These are phyloP conservation scores for Meghimatium bilineatum DNA, from an alignment of 2,888 invertebrate genomes.

Conservation along the genomic window DNA sequence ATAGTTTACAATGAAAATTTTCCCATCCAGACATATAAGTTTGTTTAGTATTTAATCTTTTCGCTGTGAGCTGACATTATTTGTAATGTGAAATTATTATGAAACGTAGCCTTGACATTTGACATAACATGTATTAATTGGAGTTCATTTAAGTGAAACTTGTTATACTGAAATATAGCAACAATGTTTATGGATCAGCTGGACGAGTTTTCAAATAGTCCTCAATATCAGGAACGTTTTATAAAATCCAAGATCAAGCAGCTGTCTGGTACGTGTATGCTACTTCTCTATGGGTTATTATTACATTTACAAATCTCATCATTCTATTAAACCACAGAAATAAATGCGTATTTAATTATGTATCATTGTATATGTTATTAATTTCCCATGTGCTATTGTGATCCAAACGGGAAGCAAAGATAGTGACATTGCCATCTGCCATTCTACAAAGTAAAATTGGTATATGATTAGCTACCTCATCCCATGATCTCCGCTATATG, in stretches of 20 bases:
- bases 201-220: slow-evolving; percentile 37
- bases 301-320: too few relatives aligned
- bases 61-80: not conserved
- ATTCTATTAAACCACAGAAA: too few relatives aligned
- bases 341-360: too few relatives aligned
- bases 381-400: too few relatives aligned
- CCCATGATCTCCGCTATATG: too few relatives aligned
- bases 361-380: too few relatives aligned
- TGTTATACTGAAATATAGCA: not conserved
- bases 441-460: too few relatives aligned
- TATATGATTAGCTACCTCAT: too few relatives aligned
- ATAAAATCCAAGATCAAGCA: slow-evolving; percentile 66
- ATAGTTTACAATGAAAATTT: too few relatives aligned
- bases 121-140: not conserved
- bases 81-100: not conserved
- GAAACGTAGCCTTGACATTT: not conserved
- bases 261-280: slow-evolving; percentile 61
- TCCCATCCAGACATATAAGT: too few relatives aligned
- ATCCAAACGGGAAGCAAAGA: too few relatives aligned
- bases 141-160: not conserved
- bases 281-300: not conserved
- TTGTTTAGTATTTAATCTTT: not conserved
- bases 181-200: not conserved
- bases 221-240: slow-evolving; percentile 58
- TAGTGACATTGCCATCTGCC: too few relatives aligned